A percentile compares a stretch with the other conserved stretches of the same genome.
phyloP scores from a whole-genome alignment of 2,797 vertebrate species.

The Sebastes variabilis region DNA sequence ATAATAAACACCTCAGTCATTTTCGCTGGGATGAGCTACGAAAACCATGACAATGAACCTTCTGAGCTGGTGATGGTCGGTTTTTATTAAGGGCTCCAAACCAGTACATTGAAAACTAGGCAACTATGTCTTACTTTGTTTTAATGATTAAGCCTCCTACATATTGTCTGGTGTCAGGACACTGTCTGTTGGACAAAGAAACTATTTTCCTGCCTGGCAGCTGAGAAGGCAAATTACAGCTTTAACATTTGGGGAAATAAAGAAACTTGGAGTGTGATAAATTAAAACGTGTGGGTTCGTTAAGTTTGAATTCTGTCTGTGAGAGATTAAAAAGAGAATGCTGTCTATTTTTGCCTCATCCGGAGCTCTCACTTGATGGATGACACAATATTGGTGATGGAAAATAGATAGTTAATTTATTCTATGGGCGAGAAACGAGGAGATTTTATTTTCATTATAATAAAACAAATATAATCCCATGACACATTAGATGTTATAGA shows the following conservation, averaged over 20 bases:
- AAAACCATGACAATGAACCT: constrained; percentile 23
- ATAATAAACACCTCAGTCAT: constrained; percentile 11
- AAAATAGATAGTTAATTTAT: background rate
- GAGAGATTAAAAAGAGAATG: background rate
- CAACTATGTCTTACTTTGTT: background rate
- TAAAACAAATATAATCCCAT: background rate
- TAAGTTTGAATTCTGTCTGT: background rate
- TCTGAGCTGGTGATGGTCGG: background rate
- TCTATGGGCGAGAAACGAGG: background rate
- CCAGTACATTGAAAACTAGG: background rate
- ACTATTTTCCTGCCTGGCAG: background rate
- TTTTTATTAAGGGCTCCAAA: background rate
- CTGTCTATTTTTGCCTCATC: background rate
- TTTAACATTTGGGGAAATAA: background rate
- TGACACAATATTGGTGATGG: background rate
- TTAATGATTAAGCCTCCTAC: background rate
- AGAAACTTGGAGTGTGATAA: background rate
- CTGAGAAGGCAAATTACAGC: background rate
- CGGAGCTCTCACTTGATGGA: background rate
- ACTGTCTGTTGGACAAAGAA: background rate
- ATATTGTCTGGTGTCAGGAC: background rate
- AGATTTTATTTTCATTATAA: background rate
- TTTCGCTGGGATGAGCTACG: background rate
- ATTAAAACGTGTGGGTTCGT: background rate
- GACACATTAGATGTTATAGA: background rate